These are phyloP conservation scores for Magallana angulata DNA, from an alignment of 1,140 invertebrate species.

Conservation along the genomic window DNA sequence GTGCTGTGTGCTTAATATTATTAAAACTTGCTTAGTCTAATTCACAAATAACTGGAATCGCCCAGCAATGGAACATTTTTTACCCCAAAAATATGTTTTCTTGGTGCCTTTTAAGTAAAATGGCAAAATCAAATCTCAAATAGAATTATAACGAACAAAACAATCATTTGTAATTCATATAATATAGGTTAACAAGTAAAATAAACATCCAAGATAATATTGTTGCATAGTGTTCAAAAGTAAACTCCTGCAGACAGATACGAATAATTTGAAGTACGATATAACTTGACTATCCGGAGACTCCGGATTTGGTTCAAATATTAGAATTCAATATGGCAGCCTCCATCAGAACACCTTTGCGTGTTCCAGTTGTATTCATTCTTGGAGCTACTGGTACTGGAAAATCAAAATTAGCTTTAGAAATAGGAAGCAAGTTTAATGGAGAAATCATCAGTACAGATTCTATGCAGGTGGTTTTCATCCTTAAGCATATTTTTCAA, in stretches of 20 bases:
- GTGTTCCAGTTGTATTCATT: constrained; percentile 90
- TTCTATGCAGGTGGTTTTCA: constrained; percentile 94
- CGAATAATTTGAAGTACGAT: constrained; percentile 15
- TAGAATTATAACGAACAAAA: too few species aligned
- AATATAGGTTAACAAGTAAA: too few species aligned
- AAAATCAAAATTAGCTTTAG: constrained; percentile 96
- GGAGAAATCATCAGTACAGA: constrained; percentile 99
- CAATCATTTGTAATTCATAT: too few species aligned
- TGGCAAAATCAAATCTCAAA: too few species aligned
- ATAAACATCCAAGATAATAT: background rate
- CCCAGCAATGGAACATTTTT: too few species aligned
- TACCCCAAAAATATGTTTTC: too few species aligned
- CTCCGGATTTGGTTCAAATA: background rate
- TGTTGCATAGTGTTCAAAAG: too few species aligned
- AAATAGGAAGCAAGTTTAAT: constrained; percentile 91
- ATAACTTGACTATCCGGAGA: background rate
- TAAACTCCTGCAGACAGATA: background rate
- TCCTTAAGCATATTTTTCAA: too few species aligned
- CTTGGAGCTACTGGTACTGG: constrained; percentile 97
- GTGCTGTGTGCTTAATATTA: too few species aligned
- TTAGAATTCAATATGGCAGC: constrained; percentile 28
- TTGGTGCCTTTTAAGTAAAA: too few species aligned
- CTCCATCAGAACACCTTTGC: constrained; percentile 65
- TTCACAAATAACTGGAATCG: too few species aligned
- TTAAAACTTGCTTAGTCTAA: too few species aligned